Conservation (phyloP, 2,888 invertebrate species). For the Drepanosiphum platanoidis region DNA sequence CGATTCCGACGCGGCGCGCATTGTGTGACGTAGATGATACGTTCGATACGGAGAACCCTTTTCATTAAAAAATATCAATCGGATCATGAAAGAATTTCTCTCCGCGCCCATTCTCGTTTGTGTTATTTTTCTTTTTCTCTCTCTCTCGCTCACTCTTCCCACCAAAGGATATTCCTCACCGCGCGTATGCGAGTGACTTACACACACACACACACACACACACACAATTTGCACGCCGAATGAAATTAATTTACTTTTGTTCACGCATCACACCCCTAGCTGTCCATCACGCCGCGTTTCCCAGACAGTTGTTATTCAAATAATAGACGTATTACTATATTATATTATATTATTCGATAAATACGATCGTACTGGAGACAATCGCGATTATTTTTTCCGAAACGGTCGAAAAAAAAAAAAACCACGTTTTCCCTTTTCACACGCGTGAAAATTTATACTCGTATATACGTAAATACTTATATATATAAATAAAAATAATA, state of each 20-base stretch:
- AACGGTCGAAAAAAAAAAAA: not conserved
- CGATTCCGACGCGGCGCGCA: constrained; percentile 28
- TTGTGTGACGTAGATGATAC: constrained; percentile 31
- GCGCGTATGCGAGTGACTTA: not conserved
- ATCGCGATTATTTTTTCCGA: not conserved
- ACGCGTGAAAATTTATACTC: too few species aligned
- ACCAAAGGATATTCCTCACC: not conserved
- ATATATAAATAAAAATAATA: too few species aligned
- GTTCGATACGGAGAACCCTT: constrained; percentile 58
- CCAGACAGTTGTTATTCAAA: not conserved
- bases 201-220: not conserved
- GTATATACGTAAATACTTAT: not conserved
- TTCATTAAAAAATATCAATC: constrained; percentile 58
- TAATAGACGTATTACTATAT: not conserved
- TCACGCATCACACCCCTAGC: constrained; percentile 44
- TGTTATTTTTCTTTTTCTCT: not conserved
- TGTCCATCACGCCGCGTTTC: constrained; percentile 37
- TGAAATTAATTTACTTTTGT: constrained; percentile 46
- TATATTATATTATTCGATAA: not conserved
- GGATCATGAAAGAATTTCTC: constrained; percentile 52
- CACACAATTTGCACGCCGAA: constrained; percentile 41
- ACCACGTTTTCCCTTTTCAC: not conserved
- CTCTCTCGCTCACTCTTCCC: not conserved
- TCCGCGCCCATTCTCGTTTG: constrained; percentile 4
- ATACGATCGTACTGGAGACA: too few species aligned